Evolutionary conservation across 2,797 vertebrate species (phyloP), one percentile per base, ranked within the genome.

Genomic region (Cheracebus regulus): DNA sequence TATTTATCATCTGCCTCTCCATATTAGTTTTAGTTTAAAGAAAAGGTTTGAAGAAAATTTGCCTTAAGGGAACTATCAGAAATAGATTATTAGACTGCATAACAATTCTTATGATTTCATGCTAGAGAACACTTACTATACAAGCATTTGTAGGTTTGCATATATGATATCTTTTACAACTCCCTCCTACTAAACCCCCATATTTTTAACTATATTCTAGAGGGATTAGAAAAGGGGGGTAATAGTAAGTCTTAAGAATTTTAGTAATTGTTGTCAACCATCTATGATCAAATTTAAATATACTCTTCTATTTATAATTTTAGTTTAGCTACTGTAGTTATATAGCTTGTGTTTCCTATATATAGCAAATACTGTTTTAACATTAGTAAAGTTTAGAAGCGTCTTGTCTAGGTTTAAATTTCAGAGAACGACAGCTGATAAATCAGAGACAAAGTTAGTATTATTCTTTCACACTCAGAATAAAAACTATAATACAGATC

Each of bases 21-120:
- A 48, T 97, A 67, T 88, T 88, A 33, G 6, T 76, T 92, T 94
- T 84, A 90, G 70, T 26, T 82, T 95, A 48, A 82, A 83, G 55
- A 87, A 82, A 87, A 80, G 3, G 1, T 58, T 89, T 90, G 64
- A 95, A 70, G 58, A 78, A 94, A 88, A 83, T 41, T 9, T 93
- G 8, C 48, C 17, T 90, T 70, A 75, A 57, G n/a, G 20, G 17
- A 96, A 83, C 26, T 26, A 7, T 96, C 80, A 93, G 36, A 82
- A 92, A 88, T 76, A 75, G 5, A 70, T 90, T 52, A 41, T 73
- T 93, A 95, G 26, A 73, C 14, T 55, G 17, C 4, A 3, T 93
- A 61, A 93, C n/a, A 83, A 64, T 86, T 95, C 17, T 86, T 92
- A 76, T 12, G 14, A 75, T 89, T 97, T 96, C 30, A 92, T 75